A percentile compares a stretch with the other conserved stretches of the same genome.
phyloP scores from a whole-genome alignment of 2,113 vertebrate genomes.

The Vidua chalybeata region DNA sequence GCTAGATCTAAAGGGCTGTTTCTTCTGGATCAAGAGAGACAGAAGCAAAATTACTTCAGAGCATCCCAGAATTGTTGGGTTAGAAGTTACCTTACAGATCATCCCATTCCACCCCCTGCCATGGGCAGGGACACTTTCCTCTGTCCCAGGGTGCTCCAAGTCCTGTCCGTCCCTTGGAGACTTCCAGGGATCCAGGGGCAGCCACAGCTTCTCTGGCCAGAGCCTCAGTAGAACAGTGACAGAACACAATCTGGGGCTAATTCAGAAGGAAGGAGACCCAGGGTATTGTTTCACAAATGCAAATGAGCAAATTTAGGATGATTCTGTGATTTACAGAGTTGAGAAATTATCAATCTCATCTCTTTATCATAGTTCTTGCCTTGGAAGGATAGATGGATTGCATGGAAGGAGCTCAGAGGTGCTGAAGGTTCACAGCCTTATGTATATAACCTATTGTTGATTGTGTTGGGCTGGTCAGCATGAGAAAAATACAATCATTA shows the following conservation, averaged over 20 bases:
- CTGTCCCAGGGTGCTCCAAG: background rate
- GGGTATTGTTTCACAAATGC: background rate
- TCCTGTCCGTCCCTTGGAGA: rapidly evolving
- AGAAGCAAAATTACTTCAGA: background rate
- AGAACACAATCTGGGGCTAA: background rate
- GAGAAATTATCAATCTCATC: background rate
- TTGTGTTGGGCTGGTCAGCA: background rate
- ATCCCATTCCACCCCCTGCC: background rate
- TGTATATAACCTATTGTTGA: background rate
- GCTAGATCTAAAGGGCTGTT: background rate
- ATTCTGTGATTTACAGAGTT: background rate
- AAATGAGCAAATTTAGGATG: background rate
- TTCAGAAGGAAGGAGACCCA: background rate
- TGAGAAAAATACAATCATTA: background rate
- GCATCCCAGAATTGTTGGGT: background rate
- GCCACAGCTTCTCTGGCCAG: background rate
- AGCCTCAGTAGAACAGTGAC: background rate
- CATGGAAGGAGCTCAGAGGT: background rate
- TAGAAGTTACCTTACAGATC: background rate
- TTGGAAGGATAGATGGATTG: background rate
- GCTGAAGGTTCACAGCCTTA: background rate
- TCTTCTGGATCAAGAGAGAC: background rate
- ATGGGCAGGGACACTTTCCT: background rate
- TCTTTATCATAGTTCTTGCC: background rate
- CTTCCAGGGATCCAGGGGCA: background rate